Conservation (phyloP, 2,113 vertebrate species). For the Dicrurus megarhynchus region DNA sequence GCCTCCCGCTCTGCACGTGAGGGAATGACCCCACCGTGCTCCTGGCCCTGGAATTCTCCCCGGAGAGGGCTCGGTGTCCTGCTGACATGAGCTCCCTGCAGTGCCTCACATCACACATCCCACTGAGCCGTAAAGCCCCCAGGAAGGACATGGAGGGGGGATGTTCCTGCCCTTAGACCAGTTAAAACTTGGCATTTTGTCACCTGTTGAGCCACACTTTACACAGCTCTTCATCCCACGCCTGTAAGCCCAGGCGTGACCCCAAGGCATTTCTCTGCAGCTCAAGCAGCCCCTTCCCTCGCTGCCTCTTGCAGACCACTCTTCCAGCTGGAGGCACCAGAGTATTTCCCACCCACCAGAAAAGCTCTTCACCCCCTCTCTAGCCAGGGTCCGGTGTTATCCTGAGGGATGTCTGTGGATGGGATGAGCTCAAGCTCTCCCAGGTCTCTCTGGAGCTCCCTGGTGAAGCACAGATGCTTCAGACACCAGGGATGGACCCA, state of each 20-base stretch:
- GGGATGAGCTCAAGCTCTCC: background rate
- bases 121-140: rapidly evolving
- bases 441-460: background rate
- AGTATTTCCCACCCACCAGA: background rate
- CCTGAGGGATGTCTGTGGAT: background rate
- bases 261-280: background rate
- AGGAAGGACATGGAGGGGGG: background rate
- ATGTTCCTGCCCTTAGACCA: background rate
- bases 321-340: background rate
- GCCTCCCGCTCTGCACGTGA: background rate
- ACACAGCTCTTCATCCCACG: background rate
- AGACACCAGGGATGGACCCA: background rate
- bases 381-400: background rate
- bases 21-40: rapidly evolving
- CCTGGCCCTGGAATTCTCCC: background rate
- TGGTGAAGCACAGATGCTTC: background rate
- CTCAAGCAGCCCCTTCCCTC: background rate
- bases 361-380: background rate
- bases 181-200: background rate
- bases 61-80: rapidly evolving
- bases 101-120: background rate
- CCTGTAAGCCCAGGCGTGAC: background rate
- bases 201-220: rapidly evolving
- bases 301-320: background rate
- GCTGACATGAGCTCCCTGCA: background rate